A percentile compares a stretch with the other conserved stretches of the same genome.
These are phyloP conservation scores for Protosalanx chinensis DNA, from an alignment of 2,797 vertebrate genomes.

Conservation along the genomic window DNA sequence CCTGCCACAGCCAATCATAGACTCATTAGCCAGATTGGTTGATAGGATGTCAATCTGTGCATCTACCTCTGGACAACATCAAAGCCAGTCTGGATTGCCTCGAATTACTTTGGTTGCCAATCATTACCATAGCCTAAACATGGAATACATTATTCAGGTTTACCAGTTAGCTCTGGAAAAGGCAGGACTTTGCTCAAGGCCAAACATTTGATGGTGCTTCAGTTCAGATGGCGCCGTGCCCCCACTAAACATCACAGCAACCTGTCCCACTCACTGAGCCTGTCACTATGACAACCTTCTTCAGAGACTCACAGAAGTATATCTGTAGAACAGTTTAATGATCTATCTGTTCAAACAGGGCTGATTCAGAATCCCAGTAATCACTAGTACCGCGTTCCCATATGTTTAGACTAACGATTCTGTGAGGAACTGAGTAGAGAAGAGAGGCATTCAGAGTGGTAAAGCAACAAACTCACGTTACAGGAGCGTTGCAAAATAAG, in stretches of 20 bases:
- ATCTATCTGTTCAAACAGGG: constrained; percentile 38
- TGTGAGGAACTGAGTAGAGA: too few species aligned
- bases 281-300: constrained; percentile 58
- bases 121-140: not conserved
- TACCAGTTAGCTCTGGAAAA: not conserved
- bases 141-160: not conserved
- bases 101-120: not conserved
- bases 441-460: not conserved
- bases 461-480: constrained; percentile 5
- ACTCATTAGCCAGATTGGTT: not conserved
- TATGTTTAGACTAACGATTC: too few species aligned
- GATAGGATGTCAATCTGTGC: not conserved
- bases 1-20: not conserved
- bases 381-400: not conserved
- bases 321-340: constrained; percentile 11
- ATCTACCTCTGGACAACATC: not conserved
- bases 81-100: not conserved
- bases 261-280: constrained; percentile 46
- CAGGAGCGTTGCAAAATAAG: not conserved
- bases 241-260: constrained; percentile 51
- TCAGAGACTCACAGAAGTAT: constrained; percentile 5
- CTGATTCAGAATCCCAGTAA: constrained; percentile 4
- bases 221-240: constrained; percentile 34
- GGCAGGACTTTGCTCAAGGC: not conserved
- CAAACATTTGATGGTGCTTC: constrained; percentile 17